Percentiles rank a stretch among this genome's conserved stretches.
Evolutionary conservation across 2,888 invertebrate genomes (phyloP).

Genomic region (Phlogophora meticulosa): DNA sequence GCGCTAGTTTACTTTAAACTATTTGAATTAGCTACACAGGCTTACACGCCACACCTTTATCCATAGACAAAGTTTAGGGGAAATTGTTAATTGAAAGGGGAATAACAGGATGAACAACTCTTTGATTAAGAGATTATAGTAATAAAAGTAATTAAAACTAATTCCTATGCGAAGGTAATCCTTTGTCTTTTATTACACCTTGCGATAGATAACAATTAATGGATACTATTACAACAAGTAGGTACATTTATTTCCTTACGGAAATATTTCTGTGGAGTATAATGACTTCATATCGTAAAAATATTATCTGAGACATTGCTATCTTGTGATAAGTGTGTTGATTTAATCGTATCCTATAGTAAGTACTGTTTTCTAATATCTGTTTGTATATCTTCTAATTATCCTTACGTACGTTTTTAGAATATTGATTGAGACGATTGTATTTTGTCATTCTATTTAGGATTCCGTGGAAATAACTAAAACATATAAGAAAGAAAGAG

Average conservation of each 20-base stretch:
- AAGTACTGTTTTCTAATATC: conserved; percentile 25
- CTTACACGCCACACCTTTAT: neutral
- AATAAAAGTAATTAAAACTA: conserved; percentile 28
- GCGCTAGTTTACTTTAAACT: neutral
- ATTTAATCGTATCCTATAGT: conserved; percentile 41
- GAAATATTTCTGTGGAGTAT: conserved; percentile 22
- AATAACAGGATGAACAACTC: conserved; percentile 1
- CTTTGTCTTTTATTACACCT: conserved; percentile 25
- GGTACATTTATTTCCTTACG: conserved; percentile 3
- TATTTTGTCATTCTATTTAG: neutral
- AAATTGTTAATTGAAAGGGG: conserved; percentile 26
- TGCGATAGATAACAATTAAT: conserved; percentile 20
- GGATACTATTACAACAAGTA: conserved; percentile 1
- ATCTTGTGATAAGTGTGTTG: conserved; percentile 52
- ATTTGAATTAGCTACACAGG: conserved; percentile 17
- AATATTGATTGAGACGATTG: neutral
- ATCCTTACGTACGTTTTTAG: conserved; percentile 15
- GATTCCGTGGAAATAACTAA: too few species aligned
- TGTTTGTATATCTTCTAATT: conserved; percentile 33
- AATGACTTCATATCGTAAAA: conserved; percentile 27
- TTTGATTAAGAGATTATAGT: conserved; percentile 16
- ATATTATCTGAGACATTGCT: conserved; percentile 37
- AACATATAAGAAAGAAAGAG: too few species aligned
- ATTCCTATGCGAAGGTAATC: conserved; percentile 25
- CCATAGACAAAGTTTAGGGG: neutral